Conservation (phyloP, 2,113 vertebrate genomes). For the Trachemys scripta region DNA sequence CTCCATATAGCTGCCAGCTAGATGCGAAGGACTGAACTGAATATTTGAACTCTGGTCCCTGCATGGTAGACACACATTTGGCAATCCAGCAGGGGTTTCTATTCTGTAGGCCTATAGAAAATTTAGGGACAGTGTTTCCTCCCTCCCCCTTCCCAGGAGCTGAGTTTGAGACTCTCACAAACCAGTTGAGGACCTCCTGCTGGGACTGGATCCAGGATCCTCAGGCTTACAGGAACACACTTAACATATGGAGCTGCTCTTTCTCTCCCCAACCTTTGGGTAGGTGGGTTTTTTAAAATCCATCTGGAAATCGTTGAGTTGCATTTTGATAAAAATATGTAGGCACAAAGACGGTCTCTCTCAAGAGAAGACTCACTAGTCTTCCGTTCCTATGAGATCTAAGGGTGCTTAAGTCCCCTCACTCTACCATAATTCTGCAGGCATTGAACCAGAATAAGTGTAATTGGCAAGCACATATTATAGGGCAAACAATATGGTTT, state of each 20-base stretch:
- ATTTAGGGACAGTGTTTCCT: slow-evolving; percentile 62
- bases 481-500: slow-evolving; percentile 61
- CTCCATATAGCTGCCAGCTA: slow-evolving; percentile 62
- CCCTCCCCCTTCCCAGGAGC: slow-evolving; percentile 59
- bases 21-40: slow-evolving; percentile 64
- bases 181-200: slow-evolving; percentile 64
- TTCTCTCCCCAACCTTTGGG: slow-evolving; percentile 78
- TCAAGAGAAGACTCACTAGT: slow-evolving; percentile 72
- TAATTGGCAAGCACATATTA: slow-evolving; percentile 63
- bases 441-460: slow-evolving; percentile 76
- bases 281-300: slow-evolving; percentile 82
- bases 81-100: slow-evolving; percentile 52
- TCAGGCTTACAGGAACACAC: slow-evolving; percentile 66
- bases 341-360: slow-evolving; percentile 63
- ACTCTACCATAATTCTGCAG: slow-evolving; percentile 64
- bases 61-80: slow-evolving; percentile 36
- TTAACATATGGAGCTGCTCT: slow-evolving; percentile 72
- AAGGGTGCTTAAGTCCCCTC: slow-evolving; percentile 72
- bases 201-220: slow-evolving; percentile 72
- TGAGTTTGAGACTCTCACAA: slow-evolving; percentile 68
- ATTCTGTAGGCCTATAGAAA: slow-evolving; percentile 55
- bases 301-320: slow-evolving; percentile 76
- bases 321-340: slow-evolving; percentile 62
- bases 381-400: slow-evolving; percentile 72
- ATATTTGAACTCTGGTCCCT: slow-evolving; percentile 44